A percentile compares a stretch with the other conserved stretches of the same genome.
phyloP scores from a whole-genome alignment of 2,113 vertebrate species.

The Oncorhynchus masou region DNA sequence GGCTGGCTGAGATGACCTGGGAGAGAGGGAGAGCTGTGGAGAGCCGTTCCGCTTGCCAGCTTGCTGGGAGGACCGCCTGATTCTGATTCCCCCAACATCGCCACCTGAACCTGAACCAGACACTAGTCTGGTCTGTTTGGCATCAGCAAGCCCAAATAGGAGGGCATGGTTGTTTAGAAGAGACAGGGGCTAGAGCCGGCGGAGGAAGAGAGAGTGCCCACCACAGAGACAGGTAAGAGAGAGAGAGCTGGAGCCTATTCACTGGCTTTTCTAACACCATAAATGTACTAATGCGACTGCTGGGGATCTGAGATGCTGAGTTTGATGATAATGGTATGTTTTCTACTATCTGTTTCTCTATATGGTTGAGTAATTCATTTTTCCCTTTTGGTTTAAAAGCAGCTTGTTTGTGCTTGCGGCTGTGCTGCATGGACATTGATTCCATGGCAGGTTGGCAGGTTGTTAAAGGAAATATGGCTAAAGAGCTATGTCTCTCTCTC shows the following conservation, averaged over 20 bases:
- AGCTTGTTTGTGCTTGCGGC: conserved; percentile 34
- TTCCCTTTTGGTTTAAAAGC: background rate
- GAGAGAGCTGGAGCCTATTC: conserved; percentile 36
- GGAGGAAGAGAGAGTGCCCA: conserved; percentile 42
- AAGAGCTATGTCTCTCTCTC: background rate
- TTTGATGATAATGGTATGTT: conserved; percentile 18
- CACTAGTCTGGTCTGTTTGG: conserved; percentile 46
- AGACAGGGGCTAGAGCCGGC: conserved; percentile 52
- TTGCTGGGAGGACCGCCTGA: conserved; percentile 55
- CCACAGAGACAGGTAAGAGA: conserved; percentile 42
- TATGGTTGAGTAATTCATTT: conserved; percentile 22
- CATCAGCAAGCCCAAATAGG: conserved; percentile 67
- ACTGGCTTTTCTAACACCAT: conserved; percentile 26
- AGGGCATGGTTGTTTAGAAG: conserved; percentile 63
- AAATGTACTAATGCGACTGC: conserved; percentile 17
- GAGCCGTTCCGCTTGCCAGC: conserved; percentile 57
- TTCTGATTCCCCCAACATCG: conserved; percentile 46
- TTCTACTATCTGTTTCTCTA: conserved; percentile 28
- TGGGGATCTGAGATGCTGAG: conserved; percentile 21
- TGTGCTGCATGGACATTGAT: conserved; percentile 65
- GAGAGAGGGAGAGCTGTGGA: conserved; percentile 61
- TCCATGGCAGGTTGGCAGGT: conserved; percentile 57
- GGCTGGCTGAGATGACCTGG: conserved; percentile 73
- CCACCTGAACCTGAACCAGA: conserved; percentile 41
- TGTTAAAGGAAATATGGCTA: conserved; percentile 51